Base-by-base conservation (phyloP, 1,140 invertebrate genomes). In the Leucophenga varia region DNA sequence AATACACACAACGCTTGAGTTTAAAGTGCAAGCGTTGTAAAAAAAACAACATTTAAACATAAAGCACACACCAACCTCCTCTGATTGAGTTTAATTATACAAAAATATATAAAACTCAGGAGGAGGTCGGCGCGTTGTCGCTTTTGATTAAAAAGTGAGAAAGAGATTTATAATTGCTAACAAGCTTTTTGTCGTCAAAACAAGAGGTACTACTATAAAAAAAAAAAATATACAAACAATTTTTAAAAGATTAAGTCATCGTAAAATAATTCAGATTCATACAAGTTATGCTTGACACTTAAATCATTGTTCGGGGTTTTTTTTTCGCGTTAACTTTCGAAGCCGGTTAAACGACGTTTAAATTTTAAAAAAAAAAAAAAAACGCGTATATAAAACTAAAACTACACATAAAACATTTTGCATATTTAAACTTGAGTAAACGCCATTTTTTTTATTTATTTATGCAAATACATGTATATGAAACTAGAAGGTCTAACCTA, bases 141-240 rank as follows among this genome's bases (percentile, higher is more conserved):
- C 63, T 50, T 52, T 47, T 43, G 32, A 44, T 25, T 8, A 34
- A 9, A 34, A 34, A 34, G 5, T 8, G 39, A 48, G 51, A 49
- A 47, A 39, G 36, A 39, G 39, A 55, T 48, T 55, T 38, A 53
- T 63, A 68, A 67, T 59, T 64, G 64, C 59, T 56, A 56, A 55
- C 51, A 61, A 54, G 58, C 59, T 4, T 34, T 34, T 9, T 34
- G 56, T 67, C 63, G 63, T 67, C 59, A 57, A 63, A 64, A 63
- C 63, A 67, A 63, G 50, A 67, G 63, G 63, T 67, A 59, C 64
- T 58, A 63, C 43, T 54, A 57, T 47, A 49, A 34, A 52, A 52
- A 35, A 16, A 35, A 31, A 36, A 43, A 49, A 19, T 47, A 46
- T 18, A 36, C 5, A 17, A n/a, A 35, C n/a, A 34, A 19, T 49